Base-by-base conservation (phyloP, 2,113 vertebrate species). In the Connochaetes taurinus region DNA sequence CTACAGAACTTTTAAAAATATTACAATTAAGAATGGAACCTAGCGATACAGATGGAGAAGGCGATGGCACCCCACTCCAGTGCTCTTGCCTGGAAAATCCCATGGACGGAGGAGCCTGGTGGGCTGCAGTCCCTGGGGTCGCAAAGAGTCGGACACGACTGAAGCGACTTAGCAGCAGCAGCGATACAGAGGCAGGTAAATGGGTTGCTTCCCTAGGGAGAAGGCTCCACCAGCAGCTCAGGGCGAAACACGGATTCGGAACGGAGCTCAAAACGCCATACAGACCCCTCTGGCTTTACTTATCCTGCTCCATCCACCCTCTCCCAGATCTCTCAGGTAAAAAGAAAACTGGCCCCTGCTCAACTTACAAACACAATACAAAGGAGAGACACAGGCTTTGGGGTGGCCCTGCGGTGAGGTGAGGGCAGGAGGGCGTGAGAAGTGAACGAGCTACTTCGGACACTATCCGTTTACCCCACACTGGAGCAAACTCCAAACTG, bases 121-220 rank as follows among this genome's bases (percentile, higher is more conserved):
- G 1, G 60, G 60, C 60, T 62, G 13, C 60, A 62, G 29, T 15
- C 58, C 6, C 13, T 62, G 58, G 58, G 29, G 29, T 15, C 2
- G 0, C 2, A 0, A 7, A 31, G 60, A 31, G 60, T 31, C 2
- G 0, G 58, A 31, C 13, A 15, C 2, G 13, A 31, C 29, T 15
- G 58, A 12, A 31, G 58, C 2, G 6, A 6, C 58, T 62, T 31
- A 62, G 58, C 58, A 31, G 58, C 58, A 62, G 58, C 58, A 86
- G 83, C 12, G 25, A 40, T 3, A 40, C 0, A 67, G 8, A 86
- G 25, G 64, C 83, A 81, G 52, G 52, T 76, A 74, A 85, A 17
- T 1, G 27, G 8, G 16, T 15, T 52, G 53, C 40, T 91, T 71
- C 36, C 64, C 67, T 15, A 19, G 36, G 21, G 7, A 55, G 81